Percentiles rank a stretch among this genome's conserved stretches.
Conservation (phyloP, 2,888 invertebrate species). For the Orgyia antiqua region DNA sequence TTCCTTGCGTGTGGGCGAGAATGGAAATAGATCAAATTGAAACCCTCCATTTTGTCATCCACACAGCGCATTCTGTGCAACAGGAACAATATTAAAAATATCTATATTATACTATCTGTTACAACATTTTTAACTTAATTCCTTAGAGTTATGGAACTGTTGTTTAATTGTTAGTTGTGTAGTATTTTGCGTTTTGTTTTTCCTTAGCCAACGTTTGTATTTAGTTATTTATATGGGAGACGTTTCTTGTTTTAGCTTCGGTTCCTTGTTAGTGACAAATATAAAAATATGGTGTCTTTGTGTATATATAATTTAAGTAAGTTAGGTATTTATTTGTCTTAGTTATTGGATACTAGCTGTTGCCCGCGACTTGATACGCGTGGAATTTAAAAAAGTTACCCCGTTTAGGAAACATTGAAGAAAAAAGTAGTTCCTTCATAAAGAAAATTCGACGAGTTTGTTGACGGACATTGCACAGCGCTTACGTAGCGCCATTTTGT, state of each 20-base stretch:
- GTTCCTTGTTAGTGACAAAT: too few relatives aligned
- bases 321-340: not conserved
- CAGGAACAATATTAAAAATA: slow-evolving; percentile 2
- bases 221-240: slow-evolving; percentile 16
- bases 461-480: slow-evolving; percentile 20
- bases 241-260: slow-evolving; percentile 3
- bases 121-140: slow-evolving; percentile 7
- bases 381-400: too few relatives aligned
- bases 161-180: not conserved
- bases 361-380: too few relatives aligned
- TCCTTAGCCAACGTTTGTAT: slow-evolving; percentile 8
- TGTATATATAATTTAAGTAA: not conserved
- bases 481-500: slow-evolving; percentile 11
- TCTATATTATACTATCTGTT: not conserved
- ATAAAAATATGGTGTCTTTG: too few relatives aligned
- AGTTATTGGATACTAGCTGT: too few relatives aligned
- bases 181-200: slow-evolving; percentile 12
- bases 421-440: too few relatives aligned
- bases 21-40: slow-evolving; percentile 7
- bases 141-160: rapidly evolving
- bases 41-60: slow-evolving; percentile 15
- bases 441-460: too few relatives aligned
- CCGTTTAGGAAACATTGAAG: too few relatives aligned
- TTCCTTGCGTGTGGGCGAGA: slow-evolving; percentile 7
- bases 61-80: slow-evolving; percentile 12